Base-by-base conservation (phyloP, 1,140 invertebrate genomes). In the Anthonomus grandis region DNA sequence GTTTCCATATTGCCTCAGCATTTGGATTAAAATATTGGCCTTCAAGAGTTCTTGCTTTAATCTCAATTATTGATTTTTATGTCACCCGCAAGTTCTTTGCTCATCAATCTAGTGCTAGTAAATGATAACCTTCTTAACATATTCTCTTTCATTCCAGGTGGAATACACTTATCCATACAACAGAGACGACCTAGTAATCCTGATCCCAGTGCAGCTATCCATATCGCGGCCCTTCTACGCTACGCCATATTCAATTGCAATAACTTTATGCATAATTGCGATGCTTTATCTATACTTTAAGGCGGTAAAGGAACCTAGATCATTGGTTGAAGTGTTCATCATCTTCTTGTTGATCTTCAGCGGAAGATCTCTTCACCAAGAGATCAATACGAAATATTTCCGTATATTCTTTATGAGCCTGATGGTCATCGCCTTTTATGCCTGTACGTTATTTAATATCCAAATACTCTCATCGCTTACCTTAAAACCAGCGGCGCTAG, bases 91-190 rank as follows among this genome's bases (percentile, higher is more conserved):
- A n/a, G n/a, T n/a, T n/a, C n/a, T n/a, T n/a, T n/a, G n/a, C n/a
- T n/a, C n/a, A n/a, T n/a, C n/a, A n/a, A n/a, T n/a, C n/a, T n/a
- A n/a, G n/a, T n/a, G n/a, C n/a, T n/a, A n/a, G n/a, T n/a, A n/a
- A n/a, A n/a, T n/a, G n/a, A n/a, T n/a, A n/a, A n/a, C n/a, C n/a
- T n/a, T n/a, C n/a, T n/a, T n/a, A n/a, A n/a, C n/a, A n/a, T n/a
- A n/a, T n/a, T 12, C 31, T 34, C 13, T 41, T 41, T 2, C 18
- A 8, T 51, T 45, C 27, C 24, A 58, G 56, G 49, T 58, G n/a
- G 48, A 58, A n/a, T 51, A 58, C 18, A 58, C 41, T 10, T 58
- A 58, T 25, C 56, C 56, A 50, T 37, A n/a, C 2, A 13, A 9
- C 6, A 21, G 56, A n/a, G 56, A 58, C 23, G 56, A 58, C 19